A percentile compares a stretch with the other conserved stretches of the same genome.
phyloP scores from a whole-genome alignment of 2,113 vertebrate species.

The Pristiophorus japonicus region DNA sequence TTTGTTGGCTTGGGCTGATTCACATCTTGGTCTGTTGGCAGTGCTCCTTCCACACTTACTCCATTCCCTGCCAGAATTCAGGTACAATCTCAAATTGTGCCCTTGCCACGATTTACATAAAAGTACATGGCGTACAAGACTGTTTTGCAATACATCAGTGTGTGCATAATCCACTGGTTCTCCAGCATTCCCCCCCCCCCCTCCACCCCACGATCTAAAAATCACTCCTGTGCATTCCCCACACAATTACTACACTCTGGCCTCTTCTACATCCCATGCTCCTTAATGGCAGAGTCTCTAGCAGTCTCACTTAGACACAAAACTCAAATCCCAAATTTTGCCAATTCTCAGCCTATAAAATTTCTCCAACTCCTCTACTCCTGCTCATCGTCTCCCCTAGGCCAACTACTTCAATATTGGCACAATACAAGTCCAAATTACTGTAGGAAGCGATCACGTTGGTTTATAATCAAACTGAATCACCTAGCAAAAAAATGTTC shows the following conservation, averaged over 20 bases:
- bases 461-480: neutral
- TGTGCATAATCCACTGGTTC: neutral
- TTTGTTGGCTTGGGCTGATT: slow-evolving; percentile 91
- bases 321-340: neutral
- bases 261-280: neutral
- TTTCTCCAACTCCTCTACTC: neutral
- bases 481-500: neutral
- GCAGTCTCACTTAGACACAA: neutral
- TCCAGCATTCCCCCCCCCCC: neutral
- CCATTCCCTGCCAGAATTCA: slow-evolving; percentile 63
- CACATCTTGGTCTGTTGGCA: slow-evolving; percentile 81
- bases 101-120: neutral
- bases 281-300: neutral
- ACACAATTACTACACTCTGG: neutral
- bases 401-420: neutral
- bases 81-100: neutral
- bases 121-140: neutral
- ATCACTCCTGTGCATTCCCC: neutral
- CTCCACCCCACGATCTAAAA: neutral
- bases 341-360: neutral
- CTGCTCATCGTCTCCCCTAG: neutral
- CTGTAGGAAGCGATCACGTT: neutral
- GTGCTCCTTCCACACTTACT: slow-evolving; percentile 80
- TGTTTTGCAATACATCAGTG: neutral
- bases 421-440: neutral